Conservation (phyloP, 2,888 invertebrate species). For the Metalampra italica region DNA sequence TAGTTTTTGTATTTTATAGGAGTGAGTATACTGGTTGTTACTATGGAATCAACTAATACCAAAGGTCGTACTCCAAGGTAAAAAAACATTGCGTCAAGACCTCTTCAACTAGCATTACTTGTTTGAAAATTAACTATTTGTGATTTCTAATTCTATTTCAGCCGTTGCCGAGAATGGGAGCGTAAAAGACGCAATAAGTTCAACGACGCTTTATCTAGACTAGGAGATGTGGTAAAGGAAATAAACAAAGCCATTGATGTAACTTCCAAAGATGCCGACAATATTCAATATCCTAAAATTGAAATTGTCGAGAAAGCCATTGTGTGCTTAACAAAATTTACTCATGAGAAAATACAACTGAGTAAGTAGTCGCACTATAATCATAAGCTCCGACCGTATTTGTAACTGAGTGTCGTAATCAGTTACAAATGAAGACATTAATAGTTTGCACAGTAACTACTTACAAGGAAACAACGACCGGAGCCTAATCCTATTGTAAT, state of each 20-base stretch:
- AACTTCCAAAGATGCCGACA: slow-evolving; percentile 39
- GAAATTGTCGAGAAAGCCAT: slow-evolving; percentile 69
- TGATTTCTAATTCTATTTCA: slow-evolving; percentile 34
- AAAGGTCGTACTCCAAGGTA: slow-evolving; percentile 54
- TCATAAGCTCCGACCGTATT: too few relatives aligned
- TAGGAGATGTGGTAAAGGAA: slow-evolving; percentile 57
- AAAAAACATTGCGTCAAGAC: not conserved
- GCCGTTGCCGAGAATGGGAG: slow-evolving; percentile 84
- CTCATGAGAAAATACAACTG: slow-evolving; percentile 56
- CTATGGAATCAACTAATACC: slow-evolving; percentile 36
- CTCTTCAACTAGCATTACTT: not conserved
- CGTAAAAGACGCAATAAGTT: slow-evolving; percentile 82
- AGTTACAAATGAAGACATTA: too few relatives aligned
- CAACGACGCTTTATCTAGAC: slow-evolving; percentile 69
- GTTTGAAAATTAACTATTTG: too few relatives aligned
- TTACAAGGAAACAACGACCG: too few relatives aligned
- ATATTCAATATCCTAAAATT: slow-evolving; percentile 62
- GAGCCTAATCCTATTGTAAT: too few relatives aligned
- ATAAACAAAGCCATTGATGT: slow-evolving; percentile 40
- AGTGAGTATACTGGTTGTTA: not conserved
- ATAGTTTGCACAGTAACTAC: too few relatives aligned
- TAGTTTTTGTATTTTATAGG: too few relatives aligned
- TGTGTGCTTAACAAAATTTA: slow-evolving; percentile 48
- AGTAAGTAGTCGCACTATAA: slow-evolving; percentile 49
- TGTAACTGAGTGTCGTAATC: too few relatives aligned